These are phyloP conservation scores for Spialia ferax DNA, from an alignment of 2,888 invertebrate species.

Conservation along the genomic window DNA sequence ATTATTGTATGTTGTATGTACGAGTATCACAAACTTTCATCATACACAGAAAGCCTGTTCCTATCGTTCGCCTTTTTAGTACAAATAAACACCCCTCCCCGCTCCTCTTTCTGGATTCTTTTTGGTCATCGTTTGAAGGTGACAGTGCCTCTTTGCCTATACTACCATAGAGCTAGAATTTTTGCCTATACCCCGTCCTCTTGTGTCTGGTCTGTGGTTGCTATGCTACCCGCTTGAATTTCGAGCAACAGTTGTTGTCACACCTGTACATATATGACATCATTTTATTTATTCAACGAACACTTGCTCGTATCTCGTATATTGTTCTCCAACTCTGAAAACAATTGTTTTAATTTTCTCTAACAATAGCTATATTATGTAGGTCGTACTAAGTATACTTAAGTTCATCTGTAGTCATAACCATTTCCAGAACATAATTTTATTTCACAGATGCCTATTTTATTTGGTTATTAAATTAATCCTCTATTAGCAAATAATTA, in stretches of 20 bases:
- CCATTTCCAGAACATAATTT: not conserved
- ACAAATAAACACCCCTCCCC: too few relatives aligned
- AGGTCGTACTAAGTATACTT: not conserved
- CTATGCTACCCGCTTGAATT: too few relatives aligned
- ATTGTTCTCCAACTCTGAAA: slow-evolving; percentile 14
- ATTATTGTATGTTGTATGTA: too few relatives aligned
- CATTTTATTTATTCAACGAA: slow-evolving; percentile 23
- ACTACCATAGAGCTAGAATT: too few relatives aligned
- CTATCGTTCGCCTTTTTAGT: too few relatives aligned
- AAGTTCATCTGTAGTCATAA: not conserved
- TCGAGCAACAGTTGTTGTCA: slow-evolving; percentile 43
- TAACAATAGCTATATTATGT: not conserved
- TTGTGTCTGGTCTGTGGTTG: not conserved
- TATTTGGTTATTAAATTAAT: not conserved
- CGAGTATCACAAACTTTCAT: too few relatives aligned
- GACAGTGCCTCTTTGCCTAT: not conserved
- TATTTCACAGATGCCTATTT: not conserved
- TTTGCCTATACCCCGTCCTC: not conserved
- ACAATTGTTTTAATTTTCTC: not conserved
- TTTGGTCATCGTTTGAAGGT: too few relatives aligned
- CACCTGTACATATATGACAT: slow-evolving; percentile 47
- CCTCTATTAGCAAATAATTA: not conserved
- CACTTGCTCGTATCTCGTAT: slow-evolving; percentile 21
- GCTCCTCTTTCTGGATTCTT: too few relatives aligned
- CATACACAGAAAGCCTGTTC: too few relatives aligned